A percentile compares a stretch with the other conserved stretches of the same genome.
These are phyloP conservation scores for Zoanthus sansibaricus DNA, from an alignment of 92 coral and sea anemone species.

Conservation along the genomic window DNA sequence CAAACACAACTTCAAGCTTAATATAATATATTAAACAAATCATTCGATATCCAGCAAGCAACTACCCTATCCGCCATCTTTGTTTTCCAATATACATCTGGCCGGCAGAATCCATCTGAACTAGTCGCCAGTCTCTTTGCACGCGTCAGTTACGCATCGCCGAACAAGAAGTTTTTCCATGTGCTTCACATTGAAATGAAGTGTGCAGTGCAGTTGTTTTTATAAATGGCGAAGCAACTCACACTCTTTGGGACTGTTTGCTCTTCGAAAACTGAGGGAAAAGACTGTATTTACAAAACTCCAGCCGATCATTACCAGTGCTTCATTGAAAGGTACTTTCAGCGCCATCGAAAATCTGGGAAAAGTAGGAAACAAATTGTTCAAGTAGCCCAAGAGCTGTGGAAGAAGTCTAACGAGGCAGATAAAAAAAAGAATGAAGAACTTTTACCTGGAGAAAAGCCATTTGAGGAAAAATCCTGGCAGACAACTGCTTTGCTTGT, in stretches of 20 bases:
- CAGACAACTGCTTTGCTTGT: not conserved
- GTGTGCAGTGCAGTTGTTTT: constrained; percentile 1
- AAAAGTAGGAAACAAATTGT: constrained; percentile 25
- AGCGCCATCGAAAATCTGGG: constrained; percentile 20
- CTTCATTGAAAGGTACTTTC: constrained; percentile 27
- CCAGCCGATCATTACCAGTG: constrained; percentile 29
- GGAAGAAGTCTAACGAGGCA: constrained; percentile 11
- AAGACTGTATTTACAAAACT: constrained; percentile 20
- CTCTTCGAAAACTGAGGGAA: constrained; percentile 22
- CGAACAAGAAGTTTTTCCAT: not conserved
- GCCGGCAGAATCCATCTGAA: constrained; percentile 39
- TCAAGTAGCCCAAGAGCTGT: constrained; percentile 21
- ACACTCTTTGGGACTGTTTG: constrained; percentile 25
- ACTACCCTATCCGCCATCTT: constrained; percentile 28
- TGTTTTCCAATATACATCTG: constrained; percentile 36
- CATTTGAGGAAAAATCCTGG: constrained; percentile 8
- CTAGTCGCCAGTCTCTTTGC: constrained; percentile 41
- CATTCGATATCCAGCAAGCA: constrained; percentile 23
- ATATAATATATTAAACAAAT: constrained; percentile 9
- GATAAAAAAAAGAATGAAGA: constrained; percentile 8
- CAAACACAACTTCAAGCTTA: constrained; percentile 39
- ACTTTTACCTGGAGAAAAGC: constrained; percentile 9
- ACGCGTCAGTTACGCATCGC: constrained; percentile 26
- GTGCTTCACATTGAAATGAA: not conserved
- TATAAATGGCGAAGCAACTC: constrained; percentile 24